Conservation (phyloP, 2,888 invertebrate genomes). For the Orthosia gothica region DNA sequence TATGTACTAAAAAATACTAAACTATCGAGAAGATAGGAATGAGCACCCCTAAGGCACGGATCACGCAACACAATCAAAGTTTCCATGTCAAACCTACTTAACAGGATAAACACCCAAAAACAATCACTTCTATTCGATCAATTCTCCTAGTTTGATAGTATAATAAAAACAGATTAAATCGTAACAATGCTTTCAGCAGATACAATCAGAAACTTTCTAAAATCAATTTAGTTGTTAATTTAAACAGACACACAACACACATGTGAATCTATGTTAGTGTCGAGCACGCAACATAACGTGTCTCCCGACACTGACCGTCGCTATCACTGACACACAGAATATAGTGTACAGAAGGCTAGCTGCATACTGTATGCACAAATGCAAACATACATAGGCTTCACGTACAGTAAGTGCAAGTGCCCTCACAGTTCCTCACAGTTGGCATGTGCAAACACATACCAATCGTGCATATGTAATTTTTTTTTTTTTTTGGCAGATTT, state of each 20-base stretch:
- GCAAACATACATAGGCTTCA: neutral
- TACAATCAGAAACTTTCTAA: conserved; percentile 53
- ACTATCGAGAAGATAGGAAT: neutral
- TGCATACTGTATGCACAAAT: neutral
- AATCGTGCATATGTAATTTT: no score
- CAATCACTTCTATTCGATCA: neutral
- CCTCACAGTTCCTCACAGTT: no score
- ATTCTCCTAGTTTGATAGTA: conserved; percentile 1
- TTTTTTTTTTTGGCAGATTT: no score
- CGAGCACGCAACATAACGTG: conserved; percentile 64
- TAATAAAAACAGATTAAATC: conserved; percentile 27
- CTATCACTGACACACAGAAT: neutral
- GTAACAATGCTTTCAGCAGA: neutral
- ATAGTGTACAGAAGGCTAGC: neutral
- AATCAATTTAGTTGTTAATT: conserved; percentile 53
- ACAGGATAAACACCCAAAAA: neutral
- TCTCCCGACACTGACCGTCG: conserved; percentile 35
- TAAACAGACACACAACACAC: conserved; percentile 36
- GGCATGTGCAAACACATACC: no score
- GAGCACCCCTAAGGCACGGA: neutral
- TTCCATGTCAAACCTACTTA: neutral
- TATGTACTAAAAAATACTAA: neutral
- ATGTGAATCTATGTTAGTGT: conserved; percentile 25
- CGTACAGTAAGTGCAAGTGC: neutral
- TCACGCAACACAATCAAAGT: conserved; percentile 13